Evolutionary conservation across 1,140 invertebrate genomes (phyloP), one percentile per base, ranked within the genome.

Genomic region (Lethocerus indicus): DNA sequence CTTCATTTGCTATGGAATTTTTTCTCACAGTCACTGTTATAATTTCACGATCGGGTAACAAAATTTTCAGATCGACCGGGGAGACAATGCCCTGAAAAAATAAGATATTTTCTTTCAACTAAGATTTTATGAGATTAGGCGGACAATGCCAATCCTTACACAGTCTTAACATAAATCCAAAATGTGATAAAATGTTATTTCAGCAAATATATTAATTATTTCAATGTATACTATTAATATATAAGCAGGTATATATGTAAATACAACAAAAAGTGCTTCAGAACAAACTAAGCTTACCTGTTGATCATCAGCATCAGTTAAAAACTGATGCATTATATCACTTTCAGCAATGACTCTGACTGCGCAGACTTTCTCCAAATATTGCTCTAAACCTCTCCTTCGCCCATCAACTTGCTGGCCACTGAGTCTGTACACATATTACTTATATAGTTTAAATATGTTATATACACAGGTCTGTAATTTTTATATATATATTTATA

Each of bases 351-450:
- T 96, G 1, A 97, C 93, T 40, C 93, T 74, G 2, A 98, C 88
- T 6, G 95, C 91, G 69, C 94, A 98, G 0, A 98, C 90, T 73
- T 95, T 94, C 66, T 98, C 95, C 60, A 99, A 72, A 71, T 98
- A 99, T 63, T 92, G 87, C 64, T 99, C 95, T 21, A 99, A 69
- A 0, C 90, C 91, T 58, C 95, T 72, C 54, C 96, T 71, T 50
- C 96, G 71, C 2, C 86, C 78, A 66, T 98, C 95, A 51, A 98
- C 67, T 64, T 98, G 94, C 63, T 98, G 95, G 61, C 98, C 93
- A 61, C 87, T 93, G 47, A 91, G 66, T 44, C 74, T 76, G 49
- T 2, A 51, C 25, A 37, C n/a, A n/a, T n/a, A n/a, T n/a, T n/a
- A n/a, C n/a, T n/a, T n/a, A n/a, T n/a, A n/a, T n/a, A n/a, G n/a